Percentiles rank a stretch among this genome's conserved stretches.
Evolutionary conservation across 2,888 invertebrate species (phyloP).

Genomic region (Apodemia zela): DNA sequence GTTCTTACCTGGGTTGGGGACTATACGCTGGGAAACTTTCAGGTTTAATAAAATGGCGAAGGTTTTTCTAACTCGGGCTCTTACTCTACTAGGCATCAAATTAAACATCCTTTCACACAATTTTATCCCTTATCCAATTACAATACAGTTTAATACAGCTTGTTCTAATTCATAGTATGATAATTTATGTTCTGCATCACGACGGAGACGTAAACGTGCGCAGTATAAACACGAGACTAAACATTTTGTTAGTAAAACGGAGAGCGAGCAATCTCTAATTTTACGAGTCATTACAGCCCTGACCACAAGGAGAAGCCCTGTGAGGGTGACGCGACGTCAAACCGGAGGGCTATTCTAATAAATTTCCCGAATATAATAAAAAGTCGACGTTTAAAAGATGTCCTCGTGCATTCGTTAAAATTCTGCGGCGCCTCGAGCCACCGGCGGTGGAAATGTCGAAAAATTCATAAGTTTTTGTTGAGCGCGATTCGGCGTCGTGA

Average conservation of each 20-base stretch:
- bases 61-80: too few species aligned
- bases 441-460: slow-evolving; percentile 47
- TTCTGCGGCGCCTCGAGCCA: slow-evolving; percentile 42
- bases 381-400: slow-evolving; percentile 40
- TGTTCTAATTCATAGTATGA: background rate
- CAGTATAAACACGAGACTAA: slow-evolving; percentile 20
- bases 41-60: too few species aligned
- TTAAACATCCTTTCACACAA: background rate
- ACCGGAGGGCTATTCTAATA: slow-evolving; percentile 31
- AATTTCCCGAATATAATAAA: slow-evolving; percentile 43
- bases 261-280: slow-evolving; percentile 39
- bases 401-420: slow-evolving; percentile 48
- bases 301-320: slow-evolving; percentile 27
- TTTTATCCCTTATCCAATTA: background rate
- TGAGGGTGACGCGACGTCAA: slow-evolving; percentile 35
- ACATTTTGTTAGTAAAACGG: slow-evolving; percentile 30
- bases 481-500: slow-evolving; percentile 45
- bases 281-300: slow-evolving; percentile 39
- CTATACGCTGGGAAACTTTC: too few species aligned
- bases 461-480: slow-evolving; percentile 52
- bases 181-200: slow-evolving; percentile 2
- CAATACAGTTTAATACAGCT: background rate
- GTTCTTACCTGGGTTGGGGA: too few species aligned
- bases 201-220: slow-evolving; percentile 5
- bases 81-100: background rate